These are phyloP conservation scores for Loriculus beryllinus DNA, from an alignment of 2,797 vertebrate genomes.

Conservation along the genomic window DNA sequence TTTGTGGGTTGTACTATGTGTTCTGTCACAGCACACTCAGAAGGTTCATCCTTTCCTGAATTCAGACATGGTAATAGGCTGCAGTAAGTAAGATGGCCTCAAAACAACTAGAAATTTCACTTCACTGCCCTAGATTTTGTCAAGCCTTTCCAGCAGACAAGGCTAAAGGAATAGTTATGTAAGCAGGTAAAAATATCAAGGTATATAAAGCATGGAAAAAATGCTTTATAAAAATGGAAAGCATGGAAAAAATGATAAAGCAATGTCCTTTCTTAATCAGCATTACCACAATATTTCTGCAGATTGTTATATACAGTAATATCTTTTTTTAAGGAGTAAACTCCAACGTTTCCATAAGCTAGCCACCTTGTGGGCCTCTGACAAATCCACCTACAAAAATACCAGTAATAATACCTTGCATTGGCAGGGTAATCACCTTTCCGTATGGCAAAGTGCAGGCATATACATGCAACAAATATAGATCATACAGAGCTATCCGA, in stretches of 20 bases:
- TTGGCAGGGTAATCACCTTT: neutral
- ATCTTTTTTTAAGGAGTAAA: neutral
- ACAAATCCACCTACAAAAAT: neutral
- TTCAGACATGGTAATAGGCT: neutral
- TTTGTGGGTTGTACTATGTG: neutral
- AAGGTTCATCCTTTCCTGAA: neutral
- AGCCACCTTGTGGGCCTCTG: neutral
- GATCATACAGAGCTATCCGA: neutral
- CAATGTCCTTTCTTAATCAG: neutral
- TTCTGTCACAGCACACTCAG: neutral
- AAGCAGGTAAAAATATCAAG: neutral
- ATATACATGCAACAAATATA: rapidly evolving
- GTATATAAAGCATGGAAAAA: neutral
- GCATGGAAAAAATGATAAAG: neutral
- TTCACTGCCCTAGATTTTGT: neutral
- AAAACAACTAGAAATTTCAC: neutral
- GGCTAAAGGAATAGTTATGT: neutral
- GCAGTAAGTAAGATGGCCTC: neutral
- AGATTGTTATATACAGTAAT: neutral
- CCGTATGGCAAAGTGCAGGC: neutral
- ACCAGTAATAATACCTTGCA: neutral
- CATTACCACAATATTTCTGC: neutral
- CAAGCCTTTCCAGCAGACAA: neutral
- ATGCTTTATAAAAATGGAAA: neutral
- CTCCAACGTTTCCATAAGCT: neutral